Base-by-base conservation (phyloP, 2,888 invertebrate species). In the Sialis fuliginosa region DNA sequence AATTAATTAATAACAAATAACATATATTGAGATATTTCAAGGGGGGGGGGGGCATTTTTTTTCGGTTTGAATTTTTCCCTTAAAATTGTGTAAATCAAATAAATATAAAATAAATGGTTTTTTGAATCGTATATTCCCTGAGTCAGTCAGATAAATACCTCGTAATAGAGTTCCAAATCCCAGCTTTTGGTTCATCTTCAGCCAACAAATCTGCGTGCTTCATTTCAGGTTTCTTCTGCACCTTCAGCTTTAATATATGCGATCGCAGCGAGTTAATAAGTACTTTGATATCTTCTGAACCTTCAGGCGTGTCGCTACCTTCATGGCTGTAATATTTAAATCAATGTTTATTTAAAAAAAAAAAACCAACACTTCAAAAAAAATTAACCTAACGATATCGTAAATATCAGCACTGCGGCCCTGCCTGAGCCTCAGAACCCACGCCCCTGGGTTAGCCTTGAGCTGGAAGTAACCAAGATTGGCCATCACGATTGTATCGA, bases 401-500 rank as follows among this genome's bases (percentile, higher is more conserved):
- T 96, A 98, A 52, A 98, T 90, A 49, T 98, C 96, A 2, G 81
- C 76, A 3, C 96, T 97, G 53, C 93, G 76, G 6, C 98, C 98
- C 42, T 93, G 89, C 33, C 98, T 71, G 5, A 98, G 71, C 5
- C 81, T 73, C 50, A 98, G 65, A 22, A 83, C 69, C 97, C 97
- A 98, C 7, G 91, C 88, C 1, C 98, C 98, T 1, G 98, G 97
- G 63, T 89, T 92, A 0, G 97, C 97, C 68, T 97, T 97, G 33
- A 98, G 69, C 68, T 93, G 92, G 71, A 98, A 97, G 67, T 98
- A 98, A 9, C 98, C 98, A 55, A 99, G 72, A 68, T 99, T 98
- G 6, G 97, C 97, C 98, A 99, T 99, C n/a, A 98, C 97, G 55
- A 97, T 97, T 12, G 98, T 98, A 65, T 98, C 98, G 54, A 89